Percentiles rank a stretch among this genome's conserved stretches.
Evolutionary conservation across 1,140 invertebrate species (phyloP).

Genomic region (Stratiolaelaps scimitus): DNA sequence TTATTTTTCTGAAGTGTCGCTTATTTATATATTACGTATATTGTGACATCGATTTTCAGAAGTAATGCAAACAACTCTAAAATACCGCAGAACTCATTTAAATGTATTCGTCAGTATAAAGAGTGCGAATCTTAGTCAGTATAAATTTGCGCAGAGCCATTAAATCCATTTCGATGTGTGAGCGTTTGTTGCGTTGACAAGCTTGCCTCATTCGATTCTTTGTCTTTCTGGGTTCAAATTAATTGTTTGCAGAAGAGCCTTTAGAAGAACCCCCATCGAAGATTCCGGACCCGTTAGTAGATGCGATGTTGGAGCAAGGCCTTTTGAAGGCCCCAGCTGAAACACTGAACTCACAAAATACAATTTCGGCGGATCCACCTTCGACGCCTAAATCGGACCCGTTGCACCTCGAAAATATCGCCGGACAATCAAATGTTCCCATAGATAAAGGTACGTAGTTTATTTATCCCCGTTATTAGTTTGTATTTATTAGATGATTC

Average conservation of each 20-base stretch:
- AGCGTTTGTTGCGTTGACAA: constrained; percentile 1
- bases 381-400: constrained; percentile 22
- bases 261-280: constrained; percentile 33
- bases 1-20: no score
- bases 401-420: background rate
- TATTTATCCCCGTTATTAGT: constrained; percentile 29
- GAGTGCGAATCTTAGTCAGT: no score
- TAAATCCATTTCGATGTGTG: background rate
- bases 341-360: background rate
- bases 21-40: no score
- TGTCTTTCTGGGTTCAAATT: constrained; percentile 3
- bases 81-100: no score
- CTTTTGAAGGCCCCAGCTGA: background rate
- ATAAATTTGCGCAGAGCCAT: background rate
- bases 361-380: constrained; percentile 15
- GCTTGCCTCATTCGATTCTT: background rate
- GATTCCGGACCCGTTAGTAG: constrained; percentile 32
- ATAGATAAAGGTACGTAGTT: constrained; percentile 30
- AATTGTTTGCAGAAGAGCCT: constrained; percentile 33
- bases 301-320: constrained; percentile 30
- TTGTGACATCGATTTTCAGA: no score
- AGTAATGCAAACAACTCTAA: no score
- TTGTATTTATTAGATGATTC: no score
- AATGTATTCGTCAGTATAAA: no score
- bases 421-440: constrained; percentile 18